Evolutionary conservation across 92 coral and sea anemone species (phyloP), one percentile per base, ranked within the genome.

Genomic region (Porites cylindrica): DNA sequence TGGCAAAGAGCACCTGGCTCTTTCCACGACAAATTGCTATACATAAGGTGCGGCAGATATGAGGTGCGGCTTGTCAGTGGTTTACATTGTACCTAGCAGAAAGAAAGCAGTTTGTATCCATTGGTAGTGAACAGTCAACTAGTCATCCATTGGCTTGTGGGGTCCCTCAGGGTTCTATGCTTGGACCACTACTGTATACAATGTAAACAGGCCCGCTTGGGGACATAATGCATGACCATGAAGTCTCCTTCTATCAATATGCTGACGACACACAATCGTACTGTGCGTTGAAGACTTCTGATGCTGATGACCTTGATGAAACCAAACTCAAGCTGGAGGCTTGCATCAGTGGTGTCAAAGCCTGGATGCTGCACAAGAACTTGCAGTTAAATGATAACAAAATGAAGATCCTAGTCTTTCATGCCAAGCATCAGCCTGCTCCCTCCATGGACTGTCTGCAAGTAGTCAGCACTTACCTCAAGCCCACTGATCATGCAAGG

Each of bases 351-450:
- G 51, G 56, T 18, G 29, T 86, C 65, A 70, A 67, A 60, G 83
- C 69, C 63, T 86, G 89, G 84, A 86, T 86, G 90, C 67, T 86
- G 53, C 70, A 54, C 50, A 78, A 86, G 72, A 56, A 66, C 70
- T 83, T 38, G 47, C 47, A 38, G 43, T 38, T 38, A 38, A 38
- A 38, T 38, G 47, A 38, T 38, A 38, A 38, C 47, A 38, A 38
- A 38, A 38, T 4, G 47, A 38, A 38, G 47, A 38, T 38, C 47
- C 47, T 3, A 4, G 47, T 38, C 47, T 38, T 38, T 38, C 47
- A 38, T 38, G 47, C 47, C 47, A 38, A 38, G 47, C 47, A 38
- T 38, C 47, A 4, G 47, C 47, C 47, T 38, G 6, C 47, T 38
- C 47, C 47, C 47, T 38, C 47, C 4, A 5, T 38, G 47, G 47